These are phyloP conservation scores for Oreochromis tanganicae DNA, from an alignment of 2,113 vertebrate genomes.

Conservation along the genomic window DNA sequence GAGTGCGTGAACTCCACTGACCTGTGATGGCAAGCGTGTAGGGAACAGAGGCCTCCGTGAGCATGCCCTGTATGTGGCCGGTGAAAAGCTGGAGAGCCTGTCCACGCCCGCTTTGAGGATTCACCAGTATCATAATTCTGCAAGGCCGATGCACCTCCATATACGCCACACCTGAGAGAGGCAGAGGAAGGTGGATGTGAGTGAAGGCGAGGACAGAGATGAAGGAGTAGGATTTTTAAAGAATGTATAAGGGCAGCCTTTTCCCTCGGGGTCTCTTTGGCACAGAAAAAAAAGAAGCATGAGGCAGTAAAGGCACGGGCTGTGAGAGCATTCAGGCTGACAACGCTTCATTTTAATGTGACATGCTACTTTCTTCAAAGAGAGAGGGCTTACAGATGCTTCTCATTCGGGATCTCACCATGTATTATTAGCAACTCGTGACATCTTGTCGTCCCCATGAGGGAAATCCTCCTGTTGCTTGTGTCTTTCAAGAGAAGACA, in stretches of 20 bases:
- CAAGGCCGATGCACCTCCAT: slow-evolving; percentile 61
- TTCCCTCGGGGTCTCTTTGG: neutral
- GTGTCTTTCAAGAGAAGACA: neutral
- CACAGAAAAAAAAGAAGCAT: neutral
- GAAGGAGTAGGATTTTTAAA: neutral
- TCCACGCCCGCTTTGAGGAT: slow-evolving; percentile 80
- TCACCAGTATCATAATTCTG: slow-evolving; percentile 80
- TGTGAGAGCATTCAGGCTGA: slow-evolving; percentile 3
- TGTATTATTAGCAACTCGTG: slow-evolving; percentile 13
- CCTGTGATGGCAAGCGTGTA: slow-evolving; percentile 80
- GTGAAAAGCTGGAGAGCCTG: slow-evolving; percentile 78
- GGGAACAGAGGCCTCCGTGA: slow-evolving; percentile 75
- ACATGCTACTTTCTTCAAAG: neutral
- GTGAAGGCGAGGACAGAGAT: neutral
- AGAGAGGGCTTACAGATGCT: neutral
- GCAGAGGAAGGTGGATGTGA: neutral
- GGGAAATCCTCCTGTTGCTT: slow-evolving; percentile 2
- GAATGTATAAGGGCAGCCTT: neutral
- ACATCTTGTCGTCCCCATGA: neutral
- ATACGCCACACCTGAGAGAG: slow-evolving; percentile 15
- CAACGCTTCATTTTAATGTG: slow-evolving; percentile 2
- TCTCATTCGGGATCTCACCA: neutral
- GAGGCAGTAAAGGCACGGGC: neutral
- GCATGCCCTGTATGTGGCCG: slow-evolving; percentile 75
- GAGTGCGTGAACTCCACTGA: slow-evolving; percentile 38